Evolutionary conservation across 2,888 invertebrate species (phyloP).

Genomic region (Operophtera brumata): DNA sequence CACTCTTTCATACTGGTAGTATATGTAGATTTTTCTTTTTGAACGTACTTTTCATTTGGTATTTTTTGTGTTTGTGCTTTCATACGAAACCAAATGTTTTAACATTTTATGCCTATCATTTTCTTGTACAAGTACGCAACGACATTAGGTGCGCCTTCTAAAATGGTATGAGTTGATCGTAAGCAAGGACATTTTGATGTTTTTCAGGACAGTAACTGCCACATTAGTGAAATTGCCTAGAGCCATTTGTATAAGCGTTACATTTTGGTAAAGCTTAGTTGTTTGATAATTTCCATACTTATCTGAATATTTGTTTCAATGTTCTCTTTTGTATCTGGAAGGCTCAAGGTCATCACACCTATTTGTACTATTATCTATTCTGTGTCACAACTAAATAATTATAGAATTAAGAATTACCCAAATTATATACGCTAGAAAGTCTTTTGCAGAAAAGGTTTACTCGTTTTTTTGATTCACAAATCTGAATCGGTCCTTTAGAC

Average conservation of each 20-base stretch:
- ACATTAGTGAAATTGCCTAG: conserved; percentile 23
- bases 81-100: conserved; percentile 18
- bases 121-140: conserved; percentile 17
- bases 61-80: conserved; percentile 8
- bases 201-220: conserved; percentile 18
- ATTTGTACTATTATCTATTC: no score
- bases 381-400: no score
- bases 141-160: conserved; percentile 11
- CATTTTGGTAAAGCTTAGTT: conserved; percentile 11
- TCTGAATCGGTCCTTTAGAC: conserved; percentile 30
- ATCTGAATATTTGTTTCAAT: conserved; percentile 12
- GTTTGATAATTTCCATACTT: conserved; percentile 7
- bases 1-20: background rate
- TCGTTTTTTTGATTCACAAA: conserved; percentile 33
- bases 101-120: conserved; percentile 23
- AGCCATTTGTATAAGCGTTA: conserved; percentile 22
- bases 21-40: conserved; percentile 11
- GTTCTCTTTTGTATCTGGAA: conserved; percentile 8
- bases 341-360: background rate
- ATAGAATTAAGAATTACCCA: no score
- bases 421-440: background rate
- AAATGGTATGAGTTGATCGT: conserved; percentile 11
- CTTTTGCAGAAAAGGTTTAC: conserved; percentile 19
- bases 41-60: background rate
- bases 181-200: conserved; percentile 19